These are phyloP conservation scores for Rhamphomyia laevipes DNA, from an alignment of 2,888 invertebrate genomes.

Conservation along the genomic window DNA sequence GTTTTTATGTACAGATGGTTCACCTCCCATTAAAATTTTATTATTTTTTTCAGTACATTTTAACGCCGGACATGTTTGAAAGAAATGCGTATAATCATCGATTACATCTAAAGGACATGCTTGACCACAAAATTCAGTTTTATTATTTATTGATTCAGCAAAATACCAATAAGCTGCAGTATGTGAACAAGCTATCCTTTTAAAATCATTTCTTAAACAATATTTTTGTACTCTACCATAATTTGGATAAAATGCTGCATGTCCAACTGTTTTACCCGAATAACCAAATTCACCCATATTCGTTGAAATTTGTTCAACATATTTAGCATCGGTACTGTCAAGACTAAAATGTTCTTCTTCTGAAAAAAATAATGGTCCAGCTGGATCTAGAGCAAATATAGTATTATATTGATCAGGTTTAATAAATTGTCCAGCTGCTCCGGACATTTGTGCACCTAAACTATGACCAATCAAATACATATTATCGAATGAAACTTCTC, in stretches of 20 bases:
- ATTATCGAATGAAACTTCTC: conserved; percentile 22
- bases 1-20: conserved; percentile 8
- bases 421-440: conserved; percentile 32
- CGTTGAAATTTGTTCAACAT: conserved; percentile 32
- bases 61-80: neutral
- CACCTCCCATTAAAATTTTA: conserved; percentile 10
- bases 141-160: conserved; percentile 11
- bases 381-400: conserved; percentile 30
- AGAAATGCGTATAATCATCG: no score
- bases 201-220: neutral
- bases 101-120: no score
- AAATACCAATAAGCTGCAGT: neutral
- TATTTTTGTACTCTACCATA: neutral
- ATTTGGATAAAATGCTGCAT: conserved; percentile 14
- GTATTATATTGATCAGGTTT: conserved; percentile 25
- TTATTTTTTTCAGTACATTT: conserved; percentile 11
- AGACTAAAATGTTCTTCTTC: conserved; percentile 26
- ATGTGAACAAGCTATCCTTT: neutral
- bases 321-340: conserved; percentile 30
- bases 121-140: conserved; percentile 5
- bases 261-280: conserved; percentile 15
- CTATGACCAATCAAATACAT: conserved; percentile 37
- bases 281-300: neutral
- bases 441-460: conserved; percentile 36
- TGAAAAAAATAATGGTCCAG: conserved; percentile 31